Percentiles rank a stretch among this genome's conserved stretches.
Evolutionary conservation across 2,888 invertebrate species (phyloP).

Genomic region (Pycnomerus fuliginosus): DNA sequence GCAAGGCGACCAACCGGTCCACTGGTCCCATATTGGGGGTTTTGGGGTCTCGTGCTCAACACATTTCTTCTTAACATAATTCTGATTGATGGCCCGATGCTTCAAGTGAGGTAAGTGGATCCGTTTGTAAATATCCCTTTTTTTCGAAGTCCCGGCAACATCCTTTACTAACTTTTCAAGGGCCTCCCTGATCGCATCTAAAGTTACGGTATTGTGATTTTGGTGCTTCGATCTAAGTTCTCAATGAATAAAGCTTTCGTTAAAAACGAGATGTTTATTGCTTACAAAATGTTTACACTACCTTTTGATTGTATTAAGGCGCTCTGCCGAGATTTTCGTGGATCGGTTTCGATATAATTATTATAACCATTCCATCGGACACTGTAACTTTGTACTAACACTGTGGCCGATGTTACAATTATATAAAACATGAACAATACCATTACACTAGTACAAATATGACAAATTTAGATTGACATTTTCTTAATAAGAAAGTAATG

Average conservation of each 20-base stretch:
- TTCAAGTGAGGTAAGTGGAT: too few species aligned
- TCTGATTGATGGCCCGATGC: too few species aligned
- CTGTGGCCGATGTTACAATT: slow-evolving; percentile 24
- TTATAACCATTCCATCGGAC: slow-evolving; percentile 14
- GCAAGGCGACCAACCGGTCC: slow-evolving; percentile 65
- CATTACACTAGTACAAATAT: slow-evolving; percentile 26
- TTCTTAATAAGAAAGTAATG: slow-evolving; percentile 17
- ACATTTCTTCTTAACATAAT: too few species aligned
- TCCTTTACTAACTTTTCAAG: too few species aligned
- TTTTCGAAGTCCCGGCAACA: too few species aligned
- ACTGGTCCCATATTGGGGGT: slow-evolving; percentile 55
- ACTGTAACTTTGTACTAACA: slow-evolving; percentile 29
- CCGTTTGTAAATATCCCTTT: too few species aligned
- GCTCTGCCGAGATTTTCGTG: slow-evolving; percentile 17
- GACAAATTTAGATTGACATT: slow-evolving; percentile 23
- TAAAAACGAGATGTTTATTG: slow-evolving; percentile 28
- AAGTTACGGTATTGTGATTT: too few species aligned
- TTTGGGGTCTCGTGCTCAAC: neutral
- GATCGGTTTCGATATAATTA: slow-evolving; percentile 11
- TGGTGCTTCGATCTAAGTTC: slow-evolving; percentile 3
- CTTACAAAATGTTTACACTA: slow-evolving; percentile 30
- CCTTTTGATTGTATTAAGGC: slow-evolving; percentile 26
- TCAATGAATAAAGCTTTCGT: slow-evolving; percentile 19
- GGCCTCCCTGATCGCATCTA: too few species aligned
- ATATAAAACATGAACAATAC: slow-evolving; percentile 23